Conservation (phyloP, 2,888 invertebrate species). For the Ophonus ardosiacus region DNA sequence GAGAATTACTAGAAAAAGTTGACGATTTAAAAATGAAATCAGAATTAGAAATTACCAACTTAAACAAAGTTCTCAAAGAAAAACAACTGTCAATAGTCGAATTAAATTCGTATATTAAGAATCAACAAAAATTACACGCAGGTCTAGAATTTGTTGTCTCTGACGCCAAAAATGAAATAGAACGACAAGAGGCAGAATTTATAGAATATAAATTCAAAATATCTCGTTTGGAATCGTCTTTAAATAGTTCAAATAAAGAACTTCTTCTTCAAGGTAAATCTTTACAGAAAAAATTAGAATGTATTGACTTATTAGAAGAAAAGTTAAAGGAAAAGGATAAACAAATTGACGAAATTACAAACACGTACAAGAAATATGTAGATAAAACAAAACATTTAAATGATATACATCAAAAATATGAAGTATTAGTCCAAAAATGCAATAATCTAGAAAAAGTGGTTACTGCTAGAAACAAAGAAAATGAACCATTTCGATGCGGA, state of each 20-base stretch:
- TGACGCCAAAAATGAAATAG: constrained; percentile 66
- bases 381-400: constrained; percentile 73
- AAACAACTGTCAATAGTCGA: constrained; percentile 52
- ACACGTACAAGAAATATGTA: constrained; percentile 71
- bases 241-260: constrained; percentile 35
- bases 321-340: constrained; percentile 64
- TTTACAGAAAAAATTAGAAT: constrained; percentile 60
- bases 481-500: neutral
- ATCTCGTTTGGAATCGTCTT: constrained; percentile 31
- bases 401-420: constrained; percentile 70
- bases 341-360: constrained; percentile 68
- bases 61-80: constrained; percentile 38
- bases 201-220: constrained; percentile 54
- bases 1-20: constrained; percentile 69
- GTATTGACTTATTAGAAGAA: constrained; percentile 60
- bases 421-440: constrained; percentile 66
- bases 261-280: constrained; percentile 58
- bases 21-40: constrained; percentile 65
- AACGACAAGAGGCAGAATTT: constrained; percentile 65
- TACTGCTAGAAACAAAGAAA: neutral
- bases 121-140: constrained; percentile 67
- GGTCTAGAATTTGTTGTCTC: constrained; percentile 68
- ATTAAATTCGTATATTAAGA: constrained; percentile 62
- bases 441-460: too few relatives aligned
- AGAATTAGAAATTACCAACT: constrained; percentile 46